Base-by-base conservation (phyloP, 2,797 vertebrate genomes). In the Mareca strepera region DNA sequence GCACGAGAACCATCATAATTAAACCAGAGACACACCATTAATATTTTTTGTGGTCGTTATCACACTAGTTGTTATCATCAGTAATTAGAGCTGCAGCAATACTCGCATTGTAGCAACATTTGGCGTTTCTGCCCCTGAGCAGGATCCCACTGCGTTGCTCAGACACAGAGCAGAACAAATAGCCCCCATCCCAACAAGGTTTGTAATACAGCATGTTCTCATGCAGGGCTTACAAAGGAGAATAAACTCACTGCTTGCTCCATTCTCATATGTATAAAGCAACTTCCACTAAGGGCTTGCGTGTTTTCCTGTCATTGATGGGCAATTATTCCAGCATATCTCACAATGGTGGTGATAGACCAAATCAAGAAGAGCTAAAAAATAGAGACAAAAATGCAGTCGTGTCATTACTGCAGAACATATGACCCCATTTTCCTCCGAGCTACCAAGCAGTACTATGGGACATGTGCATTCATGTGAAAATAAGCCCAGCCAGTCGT, bases 391-490 rank as follows among this genome's bases (percentile, higher is more conserved):
- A 90, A 94, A 93, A 93, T 39, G 55, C 90, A 93, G 29, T 84
- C 69, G 26, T 91, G 91, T 90, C 82, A 76, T 63, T 93, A 31
- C 80, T 41, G 63, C 50, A 69, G 74, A 93, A 86, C 74, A 67
- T 50, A 88, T 12, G 67, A 96, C 85, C 91, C 83, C 77, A 93
- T 90, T 95, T 91, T 80, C 63, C 90, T 95, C 73, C 60, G 58
- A 95, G 86, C 92, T 88, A 94, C 77, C 83, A 63, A 70, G 82
- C 90, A 76, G 67, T 58, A 4, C 83, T 88, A 60, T 41, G 85
- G 86, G 90, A 86, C 67, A 37, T 92, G 87, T 35, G 75, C 86
- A 77, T 86, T 96, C 80, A 90, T 74, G 59, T 84, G 93, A 94
- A 95, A 96, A 96, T 88, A 86, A 92, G 44, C 78, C 86, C 80